A percentile compares a stretch with the other conserved stretches of the same genome.
phyloP scores from a whole-genome alignment of 1,140 invertebrate genomes.

The Harpegnathos saltator region DNA sequence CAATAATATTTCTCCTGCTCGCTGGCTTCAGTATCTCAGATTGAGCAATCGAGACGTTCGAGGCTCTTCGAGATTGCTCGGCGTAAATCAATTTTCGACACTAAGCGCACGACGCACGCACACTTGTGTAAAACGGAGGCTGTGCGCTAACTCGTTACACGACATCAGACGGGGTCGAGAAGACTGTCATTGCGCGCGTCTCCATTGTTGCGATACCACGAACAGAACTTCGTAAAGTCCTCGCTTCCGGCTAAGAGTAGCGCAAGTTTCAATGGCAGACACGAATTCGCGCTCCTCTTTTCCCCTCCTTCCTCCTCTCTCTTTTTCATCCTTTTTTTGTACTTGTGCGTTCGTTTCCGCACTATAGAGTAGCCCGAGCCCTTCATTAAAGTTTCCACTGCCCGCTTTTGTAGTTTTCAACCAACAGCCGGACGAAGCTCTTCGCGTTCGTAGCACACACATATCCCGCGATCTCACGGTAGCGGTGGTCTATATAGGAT shows the following conservation, averaged over 20 bases:
- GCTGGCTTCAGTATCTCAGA: conserved; percentile 16
- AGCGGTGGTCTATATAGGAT: conserved; percentile 2
- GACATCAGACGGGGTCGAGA: not conserved
- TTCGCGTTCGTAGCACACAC: conserved; percentile 23
- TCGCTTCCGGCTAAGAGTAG: conserved; percentile 49
- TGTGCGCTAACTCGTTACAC: conserved; percentile 9
- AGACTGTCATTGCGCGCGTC: conserved; percentile 11
- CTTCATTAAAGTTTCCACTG: conserved; percentile 75
- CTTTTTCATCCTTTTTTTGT: conserved; percentile 2
- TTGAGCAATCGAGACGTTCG: conserved; percentile 24
- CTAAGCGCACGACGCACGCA: not conserved
- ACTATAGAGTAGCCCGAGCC: conserved; percentile 34
- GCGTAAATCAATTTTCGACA: conserved; percentile 28
- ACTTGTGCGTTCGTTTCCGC: conserved; percentile 30
- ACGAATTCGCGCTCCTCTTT: conserved; percentile 56
- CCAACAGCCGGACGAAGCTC: conserved; percentile 50
- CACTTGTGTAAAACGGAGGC: not conserved
- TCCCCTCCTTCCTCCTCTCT: not conserved
- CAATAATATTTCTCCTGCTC: conserved; percentile 29
- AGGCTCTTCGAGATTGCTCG: not conserved
- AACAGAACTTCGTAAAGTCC: conserved; percentile 62
- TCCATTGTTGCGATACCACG: conserved; percentile 28
- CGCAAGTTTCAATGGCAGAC: conserved; percentile 64
- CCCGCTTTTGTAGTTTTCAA: conserved; percentile 68
- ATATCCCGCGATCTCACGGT: conserved; percentile 34